phyloP scores from a whole-genome alignment of 2,113 vertebrate species.

The Gymnarchus niloticus region DNA sequence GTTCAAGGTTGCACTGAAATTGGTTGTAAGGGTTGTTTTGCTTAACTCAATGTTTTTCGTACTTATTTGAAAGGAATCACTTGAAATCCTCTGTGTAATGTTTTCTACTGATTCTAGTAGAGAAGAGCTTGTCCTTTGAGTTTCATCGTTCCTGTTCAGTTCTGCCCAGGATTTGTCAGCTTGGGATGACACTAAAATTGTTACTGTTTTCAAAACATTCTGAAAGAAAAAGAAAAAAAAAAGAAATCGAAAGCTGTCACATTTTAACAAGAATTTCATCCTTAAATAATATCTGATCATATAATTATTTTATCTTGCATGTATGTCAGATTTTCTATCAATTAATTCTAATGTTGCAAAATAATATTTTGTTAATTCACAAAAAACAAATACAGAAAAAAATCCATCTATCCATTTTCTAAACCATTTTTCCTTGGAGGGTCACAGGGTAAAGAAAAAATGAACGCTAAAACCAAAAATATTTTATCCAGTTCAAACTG shows the following conservation, averaged over 20 bases:
- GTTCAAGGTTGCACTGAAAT: constrained; percentile 34
- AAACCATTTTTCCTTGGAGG: no score
- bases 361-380: no score
- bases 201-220: constrained; percentile 52
- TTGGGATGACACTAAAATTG: constrained; percentile 38
- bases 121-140: constrained; percentile 42
- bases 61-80: not conserved
- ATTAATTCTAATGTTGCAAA: no score
- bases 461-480: not conserved
- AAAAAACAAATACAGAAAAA: no score
- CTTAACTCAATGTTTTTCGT: constrained; percentile 42
- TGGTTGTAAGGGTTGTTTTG: constrained; percentile 25
- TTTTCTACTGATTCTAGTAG: constrained; percentile 63
- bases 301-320: no score
- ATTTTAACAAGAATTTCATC: not conserved
- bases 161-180: constrained; percentile 41
- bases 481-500: no score
- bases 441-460: no score
- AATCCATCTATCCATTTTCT: no score
- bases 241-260: not conserved
- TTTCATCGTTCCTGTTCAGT: constrained; percentile 41
- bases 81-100: constrained; percentile 45
- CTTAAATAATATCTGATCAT: not conserved
- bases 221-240: constrained; percentile 38
- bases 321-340: no score